Percentiles rank a stretch among this genome's conserved stretches.
Conservation (phyloP, 2,888 invertebrate species). For the Tachina fera region DNA sequence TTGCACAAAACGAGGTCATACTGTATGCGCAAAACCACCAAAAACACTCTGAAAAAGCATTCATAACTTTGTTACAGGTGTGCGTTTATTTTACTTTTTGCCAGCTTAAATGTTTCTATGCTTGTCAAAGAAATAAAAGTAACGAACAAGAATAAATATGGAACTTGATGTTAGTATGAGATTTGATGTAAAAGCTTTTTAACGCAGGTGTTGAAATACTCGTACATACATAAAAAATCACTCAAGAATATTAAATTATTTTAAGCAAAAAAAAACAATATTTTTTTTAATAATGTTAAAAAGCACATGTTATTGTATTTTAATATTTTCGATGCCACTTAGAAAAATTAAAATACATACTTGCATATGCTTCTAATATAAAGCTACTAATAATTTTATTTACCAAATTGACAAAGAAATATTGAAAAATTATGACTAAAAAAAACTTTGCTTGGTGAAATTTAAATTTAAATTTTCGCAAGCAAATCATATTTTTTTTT, state of each 20-base stretch:
- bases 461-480: background rate
- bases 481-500: too few relatives aligned
- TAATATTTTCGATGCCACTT: slow-evolving; percentile 35
- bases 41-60: background rate
- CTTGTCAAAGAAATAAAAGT: slow-evolving; percentile 41
- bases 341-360: background rate
- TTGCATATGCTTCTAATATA: background rate
- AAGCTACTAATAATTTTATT: background rate
- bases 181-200: slow-evolving; percentile 54
- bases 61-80: slow-evolving; percentile 45
- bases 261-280: slow-evolving; percentile 17
- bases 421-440: background rate
- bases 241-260: slow-evolving; percentile 68
- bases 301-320: slow-evolving; percentile 30
- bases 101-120: slow-evolving; percentile 35
- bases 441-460: background rate
- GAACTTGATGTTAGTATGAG: background rate
- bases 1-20: too few relatives aligned
- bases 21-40: too few relatives aligned
- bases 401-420: slow-evolving; percentile 3
- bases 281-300: slow-evolving; percentile 29
- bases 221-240: slow-evolving; percentile 64
- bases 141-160: slow-evolving; percentile 5
- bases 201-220: slow-evolving; percentile 62
- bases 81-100: background rate